Evolutionary conservation across 64 coral and sea anemone genomes (phyloP), one percentile per base, ranked within the genome.

Genomic region (Montipora foliosa): DNA sequence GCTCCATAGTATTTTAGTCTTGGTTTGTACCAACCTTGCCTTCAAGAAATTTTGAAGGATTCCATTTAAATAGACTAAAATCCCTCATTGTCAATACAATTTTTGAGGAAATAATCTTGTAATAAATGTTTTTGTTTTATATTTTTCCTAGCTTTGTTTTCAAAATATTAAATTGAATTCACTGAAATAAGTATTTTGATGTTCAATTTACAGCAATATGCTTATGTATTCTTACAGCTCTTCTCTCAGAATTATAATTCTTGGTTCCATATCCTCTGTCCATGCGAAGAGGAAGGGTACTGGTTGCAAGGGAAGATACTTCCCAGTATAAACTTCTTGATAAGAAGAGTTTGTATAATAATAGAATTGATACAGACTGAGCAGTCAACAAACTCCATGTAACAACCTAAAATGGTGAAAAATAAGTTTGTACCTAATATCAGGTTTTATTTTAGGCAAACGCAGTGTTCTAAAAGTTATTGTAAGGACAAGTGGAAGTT

Each of bases 281-380:
- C 15, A 96, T 68, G n/a, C 95, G 79, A 17, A 99, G 80, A 29
- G 98, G 98, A 64, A 99, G 74, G 2, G 98, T 99, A 19, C 92
- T 94, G 19, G 98, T 93, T 0, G 98, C 96, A 1, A 99, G 74
- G 15, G 98, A 99, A 9, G 98, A 99, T 11, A 99, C 98, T 49
- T 99, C 98, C 98, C 98, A 99, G 80, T 99, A 99, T 13, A 99
- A 87, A 95, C 98, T 99, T 62, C 98, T 83, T 57, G 98, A 99
- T 83, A 99, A 90, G 67, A 99, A 99, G 50, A 99, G 93, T 88
- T 75, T 96, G 76, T 99, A 99, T 15, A 99, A 75, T 82, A 90
- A 96, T 74, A 99, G 87, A 21, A 99, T 92, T 20, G 95, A 91
- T 84, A 93, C 72, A 29, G 74, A 92, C 81, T 96, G 92, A 67